Evolutionary conservation across 2,113 vertebrate genomes (phyloP).

Genomic region (Proteles cristata): DNA sequence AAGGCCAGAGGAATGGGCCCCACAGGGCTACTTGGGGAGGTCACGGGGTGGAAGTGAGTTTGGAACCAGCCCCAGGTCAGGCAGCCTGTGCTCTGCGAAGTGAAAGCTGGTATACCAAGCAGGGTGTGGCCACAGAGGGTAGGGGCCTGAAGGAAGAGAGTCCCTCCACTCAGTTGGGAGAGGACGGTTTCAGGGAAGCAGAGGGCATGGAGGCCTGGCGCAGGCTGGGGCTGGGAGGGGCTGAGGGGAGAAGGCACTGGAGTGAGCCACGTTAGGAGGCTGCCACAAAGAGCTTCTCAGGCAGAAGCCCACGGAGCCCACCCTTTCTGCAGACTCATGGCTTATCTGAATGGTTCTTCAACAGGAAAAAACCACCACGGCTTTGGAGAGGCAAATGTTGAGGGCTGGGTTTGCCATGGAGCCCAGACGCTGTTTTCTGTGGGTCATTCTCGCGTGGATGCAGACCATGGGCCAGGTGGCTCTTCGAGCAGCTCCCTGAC

Average conservation of each 20-base stretch:
- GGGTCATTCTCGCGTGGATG: neutral
- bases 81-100: neutral
- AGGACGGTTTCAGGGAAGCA: neutral
- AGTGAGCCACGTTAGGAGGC: neutral
- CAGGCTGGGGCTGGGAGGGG: rapidly evolving
- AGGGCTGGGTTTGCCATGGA: neutral
- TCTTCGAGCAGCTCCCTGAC: neutral
- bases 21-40: neutral
- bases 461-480: neutral
- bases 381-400: neutral
- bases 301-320: rapidly evolving
- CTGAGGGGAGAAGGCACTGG: rapidly evolving
- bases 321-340: neutral
- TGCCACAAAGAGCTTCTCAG: neutral
- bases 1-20: too few relatives aligned
- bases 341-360: neutral
- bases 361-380: neutral
- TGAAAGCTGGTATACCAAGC: neutral
- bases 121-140: neutral
- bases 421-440: neutral
- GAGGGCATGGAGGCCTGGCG: too few relatives aligned
- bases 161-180: neutral
- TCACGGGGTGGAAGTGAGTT: neutral
- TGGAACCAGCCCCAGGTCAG: neutral
- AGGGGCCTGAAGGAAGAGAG: neutral